Percentiles rank a stretch among this genome's conserved stretches.
phyloP scores from a whole-genome alignment of 2,888 invertebrate species.

The Sycophila texana region DNA sequence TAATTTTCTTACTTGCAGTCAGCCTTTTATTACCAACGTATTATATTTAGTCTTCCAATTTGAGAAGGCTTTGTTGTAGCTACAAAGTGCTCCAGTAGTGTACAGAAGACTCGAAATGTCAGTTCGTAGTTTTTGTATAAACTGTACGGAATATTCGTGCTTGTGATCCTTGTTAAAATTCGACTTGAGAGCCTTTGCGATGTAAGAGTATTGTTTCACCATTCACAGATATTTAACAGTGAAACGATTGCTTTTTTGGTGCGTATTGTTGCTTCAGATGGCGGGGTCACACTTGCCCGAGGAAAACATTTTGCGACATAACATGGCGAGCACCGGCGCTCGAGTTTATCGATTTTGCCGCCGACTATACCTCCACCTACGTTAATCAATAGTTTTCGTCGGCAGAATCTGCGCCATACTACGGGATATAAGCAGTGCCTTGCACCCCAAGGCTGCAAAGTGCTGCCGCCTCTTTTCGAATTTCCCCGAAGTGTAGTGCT shows the following conservation, averaged over 20 bases:
- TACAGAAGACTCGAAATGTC: no score
- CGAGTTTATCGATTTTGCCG: conserved; percentile 71
- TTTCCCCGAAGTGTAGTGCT: not conserved
- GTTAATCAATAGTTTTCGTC: conserved; percentile 68
- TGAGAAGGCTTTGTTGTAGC: no score
- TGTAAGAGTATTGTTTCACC: no score
- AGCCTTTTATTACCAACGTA: no score
- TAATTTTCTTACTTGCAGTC: no score
- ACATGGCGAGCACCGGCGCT: conserved; percentile 50
- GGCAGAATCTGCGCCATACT: not conserved
- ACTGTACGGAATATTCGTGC: conserved; percentile 6
- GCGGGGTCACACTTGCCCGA: conserved; percentile 21
- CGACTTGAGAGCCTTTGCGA: no score
- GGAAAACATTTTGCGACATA: conserved; percentile 47
- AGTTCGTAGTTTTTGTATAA: no score
- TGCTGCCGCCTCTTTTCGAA: conserved; percentile 65
- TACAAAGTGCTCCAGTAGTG: no score
- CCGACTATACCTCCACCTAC: conserved; percentile 73
- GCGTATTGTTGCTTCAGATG: conserved; percentile 1
- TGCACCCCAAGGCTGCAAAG: conserved; percentile 38
- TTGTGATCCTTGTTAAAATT: no score
- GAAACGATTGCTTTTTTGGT: not conserved
- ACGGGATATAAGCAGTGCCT: not conserved
- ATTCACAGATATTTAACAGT: not conserved
- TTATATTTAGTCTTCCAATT: no score